Evolutionary conservation across 2,113 vertebrate species (phyloP).

Genomic region (Rhineura floridana): DNA sequence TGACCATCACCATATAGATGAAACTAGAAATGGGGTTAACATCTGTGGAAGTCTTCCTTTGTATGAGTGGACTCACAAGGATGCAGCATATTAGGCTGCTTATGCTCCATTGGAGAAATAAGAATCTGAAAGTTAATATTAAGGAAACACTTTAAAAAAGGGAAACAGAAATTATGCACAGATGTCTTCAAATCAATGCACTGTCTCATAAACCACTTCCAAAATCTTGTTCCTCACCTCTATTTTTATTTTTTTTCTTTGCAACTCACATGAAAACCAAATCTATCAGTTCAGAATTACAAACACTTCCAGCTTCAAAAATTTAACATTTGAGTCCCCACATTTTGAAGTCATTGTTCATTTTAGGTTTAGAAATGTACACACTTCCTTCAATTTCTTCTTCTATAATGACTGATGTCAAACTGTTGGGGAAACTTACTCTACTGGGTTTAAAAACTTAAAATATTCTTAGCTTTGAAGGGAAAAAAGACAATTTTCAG

Average conservation of each 20-base stretch:
- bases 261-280: neutral
- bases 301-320: neutral
- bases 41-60: neutral
- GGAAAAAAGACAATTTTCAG: neutral
- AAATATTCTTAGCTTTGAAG: too few species aligned
- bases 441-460: too few species aligned
- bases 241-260: neutral
- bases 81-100: neutral
- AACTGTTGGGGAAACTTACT: neutral
- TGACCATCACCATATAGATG: neutral
- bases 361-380: too few species aligned
- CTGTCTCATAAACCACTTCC: neutral
- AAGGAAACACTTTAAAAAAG: neutral
- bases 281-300: neutral
- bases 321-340: too few species aligned
- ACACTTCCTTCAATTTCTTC: too few species aligned
- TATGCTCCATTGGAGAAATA: neutral
- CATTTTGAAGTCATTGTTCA: too few species aligned
- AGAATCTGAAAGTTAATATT: neutral
- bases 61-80: neutral
- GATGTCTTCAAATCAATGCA: neutral
- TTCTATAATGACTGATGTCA: neutral
- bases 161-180: neutral
- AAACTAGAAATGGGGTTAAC: neutral
- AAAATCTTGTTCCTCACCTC: neutral